Evolutionary conservation across 1,140 invertebrate species (phyloP).

Genomic region (Contarinia nasturtii): DNA sequence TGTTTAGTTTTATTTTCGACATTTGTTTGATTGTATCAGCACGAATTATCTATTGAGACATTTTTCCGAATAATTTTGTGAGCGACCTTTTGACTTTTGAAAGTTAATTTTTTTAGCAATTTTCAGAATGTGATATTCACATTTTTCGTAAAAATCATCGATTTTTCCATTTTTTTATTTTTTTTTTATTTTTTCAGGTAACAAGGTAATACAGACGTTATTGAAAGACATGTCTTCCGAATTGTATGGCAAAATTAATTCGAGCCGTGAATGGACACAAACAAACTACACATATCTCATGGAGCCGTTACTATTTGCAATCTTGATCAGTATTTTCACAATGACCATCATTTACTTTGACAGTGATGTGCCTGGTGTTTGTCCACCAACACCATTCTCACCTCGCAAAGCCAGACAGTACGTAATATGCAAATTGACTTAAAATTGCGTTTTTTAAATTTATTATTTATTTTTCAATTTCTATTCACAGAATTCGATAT

Average conservation of each 20-base stretch:
- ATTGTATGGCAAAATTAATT: not conserved
- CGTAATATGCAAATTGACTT: not conserved
- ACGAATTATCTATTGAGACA: too few species aligned
- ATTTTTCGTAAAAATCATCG: too few species aligned
- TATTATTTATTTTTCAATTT: constrained; percentile 1
- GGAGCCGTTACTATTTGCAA: constrained; percentile 17
- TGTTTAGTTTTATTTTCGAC: too few species aligned
- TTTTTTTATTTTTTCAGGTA: too few species aligned
- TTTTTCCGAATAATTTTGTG: too few species aligned
- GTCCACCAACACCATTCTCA: constrained; percentile 27
- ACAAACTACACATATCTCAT: not conserved
- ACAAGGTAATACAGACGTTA: not conserved
- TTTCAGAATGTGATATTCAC: too few species aligned
- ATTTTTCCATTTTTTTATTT: too few species aligned
- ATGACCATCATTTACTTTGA: constrained; percentile 29
- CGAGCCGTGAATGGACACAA: not conserved
- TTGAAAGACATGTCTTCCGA: not conserved
- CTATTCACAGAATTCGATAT: not conserved
- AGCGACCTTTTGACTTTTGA: too few species aligned
- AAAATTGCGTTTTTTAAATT: too few species aligned
- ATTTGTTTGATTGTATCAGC: too few species aligned
- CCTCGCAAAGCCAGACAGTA: constrained; percentile 18
- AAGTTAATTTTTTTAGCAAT: too few species aligned
- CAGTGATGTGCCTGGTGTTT: constrained; percentile 26
- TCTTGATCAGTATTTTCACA: constrained; percentile 20